These are phyloP conservation scores for Dynastes tityus DNA, from an alignment of 2,888 invertebrate species.

Conservation along the genomic window DNA sequence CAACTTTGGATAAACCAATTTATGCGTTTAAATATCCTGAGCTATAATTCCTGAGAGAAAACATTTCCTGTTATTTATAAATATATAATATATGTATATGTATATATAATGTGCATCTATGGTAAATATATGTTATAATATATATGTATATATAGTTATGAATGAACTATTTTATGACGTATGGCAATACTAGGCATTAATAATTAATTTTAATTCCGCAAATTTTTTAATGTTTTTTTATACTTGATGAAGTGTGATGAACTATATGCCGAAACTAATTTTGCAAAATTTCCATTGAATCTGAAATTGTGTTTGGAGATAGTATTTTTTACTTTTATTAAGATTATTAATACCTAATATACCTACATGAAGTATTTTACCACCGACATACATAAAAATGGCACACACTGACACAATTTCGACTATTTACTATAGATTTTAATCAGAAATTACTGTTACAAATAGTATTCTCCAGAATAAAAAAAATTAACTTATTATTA, in stretches of 20 bases:
- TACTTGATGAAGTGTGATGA: constrained; percentile 1
- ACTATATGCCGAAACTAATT: constrained; percentile 32
- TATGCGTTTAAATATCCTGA: constrained; percentile 63
- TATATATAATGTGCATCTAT: constrained; percentile 55
- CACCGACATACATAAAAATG: constrained; percentile 67
- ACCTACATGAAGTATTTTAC: constrained; percentile 55
- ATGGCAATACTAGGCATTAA: constrained; percentile 51
- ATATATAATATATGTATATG: constrained; percentile 57
- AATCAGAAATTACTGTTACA: constrained; percentile 61
- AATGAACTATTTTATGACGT: constrained; percentile 51
- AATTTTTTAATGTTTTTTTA: constrained; percentile 5
- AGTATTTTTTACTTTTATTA: constrained; percentile 5
- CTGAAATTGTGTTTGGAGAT: constrained; percentile 27
- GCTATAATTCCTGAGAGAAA: constrained; percentile 70
- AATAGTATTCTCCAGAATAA: constrained; percentile 70
- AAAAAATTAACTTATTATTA: constrained; percentile 56
- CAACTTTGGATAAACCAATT: constrained; percentile 52
- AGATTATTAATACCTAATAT: constrained; percentile 53
- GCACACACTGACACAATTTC: constrained; percentile 70
- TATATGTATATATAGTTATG: constrained; percentile 56
- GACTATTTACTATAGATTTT: constrained; percentile 58
- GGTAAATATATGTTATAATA: constrained; percentile 56
- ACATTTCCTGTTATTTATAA: constrained; percentile 61
- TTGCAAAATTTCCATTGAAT: constrained; percentile 26
- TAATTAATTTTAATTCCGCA: constrained; percentile 40